Percentiles rank a stretch among this genome's conserved stretches.
phyloP scores from a whole-genome alignment of 2,888 invertebrate genomes.

The Acrobasis repandana region DNA sequence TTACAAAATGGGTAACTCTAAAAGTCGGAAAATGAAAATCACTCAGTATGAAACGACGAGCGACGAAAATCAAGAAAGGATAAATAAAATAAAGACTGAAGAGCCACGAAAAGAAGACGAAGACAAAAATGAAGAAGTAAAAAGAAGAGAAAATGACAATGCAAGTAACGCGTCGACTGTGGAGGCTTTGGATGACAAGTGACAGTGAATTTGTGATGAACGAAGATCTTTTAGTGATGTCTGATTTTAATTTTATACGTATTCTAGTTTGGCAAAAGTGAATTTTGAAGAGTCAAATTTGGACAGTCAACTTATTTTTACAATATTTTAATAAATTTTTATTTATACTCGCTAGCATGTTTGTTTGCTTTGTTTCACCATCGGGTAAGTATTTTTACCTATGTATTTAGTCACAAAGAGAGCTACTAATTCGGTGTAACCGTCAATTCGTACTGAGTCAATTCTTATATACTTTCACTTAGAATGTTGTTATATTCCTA shows the following conservation, averaged over 20 bases:
- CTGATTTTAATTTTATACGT: conserved; percentile 8
- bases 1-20: conserved; percentile 69
- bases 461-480: too few relatives aligned
- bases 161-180: conserved; percentile 77
- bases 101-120: conserved; percentile 43
- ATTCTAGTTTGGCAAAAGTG: not conserved
- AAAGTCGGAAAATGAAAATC: conserved; percentile 73
- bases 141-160: conserved; percentile 62
- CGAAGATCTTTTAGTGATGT: conserved; percentile 22
- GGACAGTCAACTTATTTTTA: conserved; percentile 17
- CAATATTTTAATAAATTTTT: conserved; percentile 24
- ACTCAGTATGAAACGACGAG: conserved; percentile 52
- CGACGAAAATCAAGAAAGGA: conserved; percentile 54
- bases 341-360: conserved; percentile 18
- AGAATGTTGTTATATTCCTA: too few relatives aligned
- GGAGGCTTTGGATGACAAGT: conserved; percentile 75
- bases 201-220: conserved; percentile 32
- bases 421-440: too few relatives aligned
- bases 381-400: not conserved
- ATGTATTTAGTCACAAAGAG: not conserved
- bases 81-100: conserved; percentile 60
- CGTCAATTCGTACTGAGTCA: too few relatives aligned
- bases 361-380: not conserved
- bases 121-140: conserved; percentile 46
- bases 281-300: not conserved